A percentile compares a stretch with the other conserved stretches of the same genome.
phyloP scores from a whole-genome alignment of 2,797 vertebrate species.

The Arnoldichthys spilopterus region DNA sequence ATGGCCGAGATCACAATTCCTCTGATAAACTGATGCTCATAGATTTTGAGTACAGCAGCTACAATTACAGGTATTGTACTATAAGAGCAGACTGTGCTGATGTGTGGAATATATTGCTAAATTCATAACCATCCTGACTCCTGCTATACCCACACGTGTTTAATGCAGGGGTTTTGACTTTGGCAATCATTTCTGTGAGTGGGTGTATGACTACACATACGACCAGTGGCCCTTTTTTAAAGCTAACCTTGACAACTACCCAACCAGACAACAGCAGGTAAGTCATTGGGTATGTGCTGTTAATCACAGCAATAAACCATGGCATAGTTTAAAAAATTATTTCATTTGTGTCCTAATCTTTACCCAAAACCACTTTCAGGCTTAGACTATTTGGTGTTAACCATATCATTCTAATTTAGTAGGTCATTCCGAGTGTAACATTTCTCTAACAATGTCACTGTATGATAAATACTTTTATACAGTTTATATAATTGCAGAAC shows the following conservation, averaged over 20 bases:
- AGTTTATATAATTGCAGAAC: background rate
- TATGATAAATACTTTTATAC: background rate
- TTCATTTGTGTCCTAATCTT: background rate
- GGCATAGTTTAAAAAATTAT: background rate
- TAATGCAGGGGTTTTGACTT: conserved; percentile 90
- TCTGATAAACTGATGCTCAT: conserved; percentile 90
- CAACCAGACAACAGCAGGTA: conserved; percentile 88
- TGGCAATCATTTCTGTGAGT: conserved; percentile 96
- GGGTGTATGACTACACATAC: conserved; percentile 90
- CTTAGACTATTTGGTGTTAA: background rate
- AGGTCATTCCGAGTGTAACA: background rate
- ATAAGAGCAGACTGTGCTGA: background rate
- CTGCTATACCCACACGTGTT: background rate
- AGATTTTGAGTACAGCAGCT: conserved; percentile 98
- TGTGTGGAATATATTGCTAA: background rate
- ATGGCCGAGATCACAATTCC: conserved; percentile 59
- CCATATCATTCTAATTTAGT: background rate
- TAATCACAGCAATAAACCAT: background rate
- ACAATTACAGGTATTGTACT: conserved; percentile 88
- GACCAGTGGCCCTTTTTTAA: conserved; percentile 91
- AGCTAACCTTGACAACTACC: conserved; percentile 83
- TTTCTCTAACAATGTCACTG: too few relatives aligned
- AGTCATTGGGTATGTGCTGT: conserved; percentile 1
- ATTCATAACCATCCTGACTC: background rate
- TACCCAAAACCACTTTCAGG: background rate